phyloP scores from a whole-genome alignment of 2,113 vertebrate genomes.

The Phalacrocorax brasilianus region DNA sequence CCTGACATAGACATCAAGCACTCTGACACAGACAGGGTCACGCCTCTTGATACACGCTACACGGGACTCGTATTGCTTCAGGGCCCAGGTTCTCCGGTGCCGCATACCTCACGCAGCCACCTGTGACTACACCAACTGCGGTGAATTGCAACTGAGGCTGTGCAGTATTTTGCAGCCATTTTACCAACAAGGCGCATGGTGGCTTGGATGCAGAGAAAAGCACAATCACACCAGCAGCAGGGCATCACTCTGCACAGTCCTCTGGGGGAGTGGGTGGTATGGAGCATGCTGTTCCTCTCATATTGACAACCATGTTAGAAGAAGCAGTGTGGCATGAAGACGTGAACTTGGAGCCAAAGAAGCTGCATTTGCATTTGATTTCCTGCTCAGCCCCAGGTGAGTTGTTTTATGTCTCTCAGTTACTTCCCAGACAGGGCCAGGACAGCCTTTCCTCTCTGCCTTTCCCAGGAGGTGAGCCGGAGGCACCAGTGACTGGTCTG shows the following conservation, averaged over 20 bases:
- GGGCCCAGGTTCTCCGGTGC: not conserved
- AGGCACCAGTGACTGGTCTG: accelerated
- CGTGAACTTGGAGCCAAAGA: not conserved
- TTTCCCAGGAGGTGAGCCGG: not conserved
- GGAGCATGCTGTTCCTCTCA: not conserved
- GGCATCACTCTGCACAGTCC: too few species aligned
- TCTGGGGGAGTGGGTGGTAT: accelerated
- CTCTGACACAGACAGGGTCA: not conserved
- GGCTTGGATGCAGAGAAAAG: not conserved
- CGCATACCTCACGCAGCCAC: not conserved
- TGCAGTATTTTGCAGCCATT: not conserved
- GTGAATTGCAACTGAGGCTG: accelerated
- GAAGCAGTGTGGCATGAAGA: not conserved
- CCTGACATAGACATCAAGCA: not conserved
- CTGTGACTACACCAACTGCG: accelerated
- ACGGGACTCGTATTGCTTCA: not conserved
- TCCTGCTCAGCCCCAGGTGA: not conserved
- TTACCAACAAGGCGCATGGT: not conserved
- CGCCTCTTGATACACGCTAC: not conserved
- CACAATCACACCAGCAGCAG: accelerated
- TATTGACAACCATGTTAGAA: not conserved
- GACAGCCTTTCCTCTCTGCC: not conserved
- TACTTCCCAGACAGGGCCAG: not conserved
- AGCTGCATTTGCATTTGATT: not conserved
- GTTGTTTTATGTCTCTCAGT: accelerated